A percentile compares a stretch with the other conserved stretches of the same genome.
phyloP scores from a whole-genome alignment of 2,797 vertebrate species.

The Phataginus tricuspis region DNA sequence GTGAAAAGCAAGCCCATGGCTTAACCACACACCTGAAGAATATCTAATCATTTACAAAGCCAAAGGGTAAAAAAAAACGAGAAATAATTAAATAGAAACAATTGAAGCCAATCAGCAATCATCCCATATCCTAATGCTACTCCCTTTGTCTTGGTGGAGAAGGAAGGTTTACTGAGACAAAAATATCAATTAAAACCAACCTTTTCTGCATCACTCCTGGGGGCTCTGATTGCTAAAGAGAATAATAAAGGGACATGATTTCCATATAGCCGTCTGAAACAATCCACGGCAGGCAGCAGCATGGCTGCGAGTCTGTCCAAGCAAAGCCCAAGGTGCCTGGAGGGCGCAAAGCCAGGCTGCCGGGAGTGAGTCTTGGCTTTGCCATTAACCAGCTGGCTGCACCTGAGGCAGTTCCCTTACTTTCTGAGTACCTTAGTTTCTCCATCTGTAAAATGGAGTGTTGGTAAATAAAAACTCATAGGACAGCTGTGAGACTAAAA shows the following conservation, averaged over 20 bases:
- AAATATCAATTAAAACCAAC: background rate
- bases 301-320: no score
- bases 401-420: background rate
- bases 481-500: background rate
- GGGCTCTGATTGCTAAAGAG: background rate
- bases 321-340: accelerated
- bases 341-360: no score
- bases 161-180: background rate
- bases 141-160: background rate
- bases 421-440: background rate
- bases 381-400: background rate
- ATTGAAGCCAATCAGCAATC: background rate
- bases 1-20: background rate
- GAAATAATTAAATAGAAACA: background rate
- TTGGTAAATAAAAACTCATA: background rate
- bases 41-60: background rate
- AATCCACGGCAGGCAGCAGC: background rate
- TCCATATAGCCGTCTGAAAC: background rate
- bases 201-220: background rate
- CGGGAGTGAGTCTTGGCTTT: background rate
- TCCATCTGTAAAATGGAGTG: background rate
- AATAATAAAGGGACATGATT: background rate
- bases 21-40: background rate
- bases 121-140: background rate
- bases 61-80: background rate